phyloP scores from a whole-genome alignment of 2,113 vertebrate genomes.

The Heloderma charlesbogerti region DNA sequence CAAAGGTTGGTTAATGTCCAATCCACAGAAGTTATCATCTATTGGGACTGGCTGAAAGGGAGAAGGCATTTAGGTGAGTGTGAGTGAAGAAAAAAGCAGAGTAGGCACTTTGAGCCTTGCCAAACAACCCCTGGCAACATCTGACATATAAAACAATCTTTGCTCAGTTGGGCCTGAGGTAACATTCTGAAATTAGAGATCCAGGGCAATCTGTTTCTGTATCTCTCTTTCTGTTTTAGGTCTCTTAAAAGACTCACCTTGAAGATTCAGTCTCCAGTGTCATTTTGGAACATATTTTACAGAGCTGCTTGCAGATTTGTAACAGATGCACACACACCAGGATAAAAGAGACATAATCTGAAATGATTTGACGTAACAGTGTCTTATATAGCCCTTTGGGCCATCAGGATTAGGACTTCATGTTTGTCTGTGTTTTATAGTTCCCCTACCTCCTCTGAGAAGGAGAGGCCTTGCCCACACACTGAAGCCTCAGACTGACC shows the following conservation, averaged over 20 bases:
- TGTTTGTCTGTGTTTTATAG: neutral
- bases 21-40: conserved; percentile 96
- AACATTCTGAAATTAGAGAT: neutral
- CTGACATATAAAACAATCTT: neutral
- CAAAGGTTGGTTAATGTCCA: conserved; percentile 98
- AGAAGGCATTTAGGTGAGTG: conserved; percentile 31
- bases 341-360: too few species aligned
- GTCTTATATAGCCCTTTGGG: too few species aligned
- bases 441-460: neutral
- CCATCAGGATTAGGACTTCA: neutral
- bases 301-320: neutral
- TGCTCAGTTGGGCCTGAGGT: neutral
- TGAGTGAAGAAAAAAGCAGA: conserved; percentile 27
- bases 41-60: conserved; percentile 94
- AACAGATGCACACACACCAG: neutral
- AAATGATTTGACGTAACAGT: too few species aligned
- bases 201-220: neutral
- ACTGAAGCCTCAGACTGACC: neutral
- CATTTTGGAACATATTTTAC: neutral
- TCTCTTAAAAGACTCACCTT: neutral
- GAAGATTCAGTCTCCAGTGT: neutral
- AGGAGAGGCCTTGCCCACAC: neutral
- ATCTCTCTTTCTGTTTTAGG: neutral
- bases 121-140: neutral
- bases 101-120: neutral